Conservation (phyloP, 2,113 vertebrate species). For the Emydura subglobosa region DNA sequence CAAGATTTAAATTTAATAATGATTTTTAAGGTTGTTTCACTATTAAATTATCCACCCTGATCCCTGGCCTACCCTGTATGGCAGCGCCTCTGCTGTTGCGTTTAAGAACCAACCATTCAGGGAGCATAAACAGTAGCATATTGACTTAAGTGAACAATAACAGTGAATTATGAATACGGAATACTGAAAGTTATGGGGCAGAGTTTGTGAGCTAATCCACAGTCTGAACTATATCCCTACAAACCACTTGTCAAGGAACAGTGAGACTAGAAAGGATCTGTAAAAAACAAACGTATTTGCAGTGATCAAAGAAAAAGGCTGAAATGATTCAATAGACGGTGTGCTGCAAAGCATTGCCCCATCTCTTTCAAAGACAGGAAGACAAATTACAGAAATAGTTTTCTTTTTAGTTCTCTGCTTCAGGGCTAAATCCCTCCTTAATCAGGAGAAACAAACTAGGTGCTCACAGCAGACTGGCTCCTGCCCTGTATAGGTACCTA, state of each 20-base stretch:
- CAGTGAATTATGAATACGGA: fast-evolving
- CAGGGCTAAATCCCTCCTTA: not conserved
- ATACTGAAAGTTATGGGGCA: not conserved
- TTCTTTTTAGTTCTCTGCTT: not conserved
- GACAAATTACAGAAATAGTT: not conserved
- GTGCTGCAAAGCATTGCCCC: not conserved
- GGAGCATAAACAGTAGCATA: not conserved
- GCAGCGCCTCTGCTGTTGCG: fast-evolving
- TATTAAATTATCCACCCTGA: not conserved
- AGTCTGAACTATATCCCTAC: not conserved
- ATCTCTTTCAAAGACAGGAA: not conserved
- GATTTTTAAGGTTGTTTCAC: not conserved
- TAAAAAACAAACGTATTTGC: not conserved
- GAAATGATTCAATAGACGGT: not conserved
- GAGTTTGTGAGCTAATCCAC: not conserved
- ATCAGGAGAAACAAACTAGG: not conserved
- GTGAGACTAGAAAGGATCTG: not conserved
- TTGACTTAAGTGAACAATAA: not conserved
- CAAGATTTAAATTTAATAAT: not conserved
- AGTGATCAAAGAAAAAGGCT: not conserved
- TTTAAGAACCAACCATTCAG: not conserved
- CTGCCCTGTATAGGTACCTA: not conserved
- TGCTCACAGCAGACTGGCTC: not conserved
- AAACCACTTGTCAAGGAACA: not conserved
- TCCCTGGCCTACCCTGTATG: not conserved